Base-by-base conservation (phyloP, 2,797 vertebrate genomes). In the Sebastes taczanowskii region DNA sequence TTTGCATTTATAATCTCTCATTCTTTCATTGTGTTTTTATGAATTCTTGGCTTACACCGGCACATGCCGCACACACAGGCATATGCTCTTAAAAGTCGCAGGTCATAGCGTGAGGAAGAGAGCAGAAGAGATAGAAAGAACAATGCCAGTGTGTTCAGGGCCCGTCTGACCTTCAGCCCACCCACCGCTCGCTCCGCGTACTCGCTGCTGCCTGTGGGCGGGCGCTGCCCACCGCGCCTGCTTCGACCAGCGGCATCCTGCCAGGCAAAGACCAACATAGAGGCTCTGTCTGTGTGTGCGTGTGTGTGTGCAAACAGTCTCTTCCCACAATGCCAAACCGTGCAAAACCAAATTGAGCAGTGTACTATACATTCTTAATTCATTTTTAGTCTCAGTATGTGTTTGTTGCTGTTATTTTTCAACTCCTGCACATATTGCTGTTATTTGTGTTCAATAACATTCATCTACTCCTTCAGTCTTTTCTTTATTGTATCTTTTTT, bases 161-260 rank as follows among this genome's bases (percentile, higher is more conserved):
- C 66, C 25, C 29, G 49, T 78, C 70, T 90, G 92, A 93, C 92
- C 87, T 94, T 91, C 86, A 88, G 86, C 77, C 86, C 87, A 89
- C 92, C 91, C 92, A 91, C 85, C 4, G 68, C 73, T 86, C 29
- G 76, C 77, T 80, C 67, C 32, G 74, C 34, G 80, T 60, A 83
- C 86, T 89, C 32, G 42, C 74, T 82, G 35, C 62, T 66, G 85
- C 76, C 77, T 32, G 83, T 90, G 74, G 87, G 90, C 42, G 85
- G 71, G 56, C 61, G 78, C 88, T 80, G 84, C 88, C 88, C 74
- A 84, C 82, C 46, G 78, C 6, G 77, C 78, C 85, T 70, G 71
- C 65, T 84, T 86, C 11, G 35, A 85, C 84, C 80, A 62, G 20
- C 74, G 61, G 75, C 84, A 72, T 52, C 69, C 52, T 71, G 86